phyloP scores from a whole-genome alignment of 2,797 vertebrate genomes.

The Lepilemur septentrionalis region DNA sequence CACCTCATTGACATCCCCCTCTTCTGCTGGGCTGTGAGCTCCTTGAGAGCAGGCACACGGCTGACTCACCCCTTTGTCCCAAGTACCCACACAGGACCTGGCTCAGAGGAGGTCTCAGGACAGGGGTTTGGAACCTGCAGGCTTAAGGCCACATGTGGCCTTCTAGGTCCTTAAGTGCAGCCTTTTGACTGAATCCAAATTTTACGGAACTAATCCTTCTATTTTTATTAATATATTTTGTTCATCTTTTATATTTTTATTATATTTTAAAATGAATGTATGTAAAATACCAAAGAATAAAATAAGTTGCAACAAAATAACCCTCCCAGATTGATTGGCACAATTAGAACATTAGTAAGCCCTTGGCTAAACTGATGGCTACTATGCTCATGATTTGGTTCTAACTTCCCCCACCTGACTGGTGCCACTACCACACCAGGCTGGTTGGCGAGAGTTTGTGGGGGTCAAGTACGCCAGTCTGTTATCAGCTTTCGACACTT shows the following conservation, averaged over 20 bases:
- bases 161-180: background rate
- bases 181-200: background rate
- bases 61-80: slow-evolving; percentile 16
- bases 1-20: background rate
- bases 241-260: background rate
- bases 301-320: background rate
- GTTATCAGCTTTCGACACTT: background rate
- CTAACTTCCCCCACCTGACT: background rate
- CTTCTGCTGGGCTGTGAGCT: background rate
- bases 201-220: background rate
- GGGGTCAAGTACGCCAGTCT: background rate
- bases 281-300: background rate
- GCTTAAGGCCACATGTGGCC: background rate
- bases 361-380: background rate
- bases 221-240: background rate
- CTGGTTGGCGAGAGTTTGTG: background rate
- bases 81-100: background rate
- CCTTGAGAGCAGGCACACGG: background rate
- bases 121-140: background rate
- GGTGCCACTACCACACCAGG: background rate
- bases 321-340: background rate
- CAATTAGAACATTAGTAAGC: background rate
- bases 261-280: background rate
- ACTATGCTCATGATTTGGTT: background rate
- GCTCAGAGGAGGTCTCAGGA: background rate